Evolutionary conservation across 2,113 vertebrate genomes (phyloP), one percentile per base, ranked within the genome.

Genomic region (Heterotilapia buettikoferi): DNA sequence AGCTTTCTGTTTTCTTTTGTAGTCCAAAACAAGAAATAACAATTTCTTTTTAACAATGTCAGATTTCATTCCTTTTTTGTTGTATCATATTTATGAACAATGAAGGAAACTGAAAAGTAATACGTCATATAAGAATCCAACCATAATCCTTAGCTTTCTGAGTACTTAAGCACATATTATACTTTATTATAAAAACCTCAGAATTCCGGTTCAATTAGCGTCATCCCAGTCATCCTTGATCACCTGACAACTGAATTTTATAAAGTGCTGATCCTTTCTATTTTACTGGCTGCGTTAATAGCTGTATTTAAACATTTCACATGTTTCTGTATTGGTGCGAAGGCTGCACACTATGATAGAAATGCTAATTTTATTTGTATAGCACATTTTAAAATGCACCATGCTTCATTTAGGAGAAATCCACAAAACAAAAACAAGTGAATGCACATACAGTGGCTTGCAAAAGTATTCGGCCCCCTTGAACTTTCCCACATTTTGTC

Each of bases 21-120:
- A 10, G 78, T 68, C 68, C 54, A 21, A 76, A 59, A 61, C 24
- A 40, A n/a, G 52, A 66, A 92, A 90, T 90, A 90, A 92, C 82
- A 6, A 29, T 85, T 85, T 13, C 76, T 84, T 90, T 59, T 83
- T 43, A 84, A 31, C 26, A 0, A 5, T 43, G 13, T 73, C 13
- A 16, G n/a, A 71, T 71, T 45, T 73, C 3, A 9, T 45, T 73
- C n/a, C 10, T 21, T 38, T 68, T 68, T 63, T 63, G 31, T 63
- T 63, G 1, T n/a, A n/a, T n/a, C 18, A 36, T 63, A 10, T 36
- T 63, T 10, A 63, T 6, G 9, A 63, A 33, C 5, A 33, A 33
- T 63, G 59, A 63, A 63, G 29, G 16, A 19, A 9, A 63, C 59
- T 63, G 29, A 63, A 63, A 19, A 68, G 33, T 38, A 0, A 68